A percentile compares a stretch with the other conserved stretches of the same genome.
Evolutionary conservation across 2,797 vertebrate species (phyloP).

Genomic region (Squalus acanthias): DNA sequence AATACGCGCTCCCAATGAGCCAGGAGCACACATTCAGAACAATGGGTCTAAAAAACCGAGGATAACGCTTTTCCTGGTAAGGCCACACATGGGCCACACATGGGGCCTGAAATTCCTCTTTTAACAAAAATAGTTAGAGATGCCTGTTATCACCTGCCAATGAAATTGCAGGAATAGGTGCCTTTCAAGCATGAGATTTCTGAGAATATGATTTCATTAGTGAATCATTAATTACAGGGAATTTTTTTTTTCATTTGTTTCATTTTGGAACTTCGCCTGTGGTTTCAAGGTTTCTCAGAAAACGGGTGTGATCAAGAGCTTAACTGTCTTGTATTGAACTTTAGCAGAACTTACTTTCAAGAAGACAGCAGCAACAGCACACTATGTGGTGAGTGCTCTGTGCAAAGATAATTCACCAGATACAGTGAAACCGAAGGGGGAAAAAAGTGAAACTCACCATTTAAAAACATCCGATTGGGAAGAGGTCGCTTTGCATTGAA

Average conservation of each 20-base stretch:
- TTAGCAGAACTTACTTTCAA: neutral
- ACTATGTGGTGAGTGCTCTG: neutral
- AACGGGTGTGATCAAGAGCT: neutral
- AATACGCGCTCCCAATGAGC: neutral
- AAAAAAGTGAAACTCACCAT: neutral
- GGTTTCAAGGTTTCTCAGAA: neutral
- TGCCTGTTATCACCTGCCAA: neutral
- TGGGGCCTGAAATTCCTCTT: neutral
- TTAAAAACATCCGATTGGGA: neutral
- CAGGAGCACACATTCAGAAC: neutral
- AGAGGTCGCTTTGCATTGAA: neutral
- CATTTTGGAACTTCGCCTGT: neutral
- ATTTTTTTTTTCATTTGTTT: neutral
- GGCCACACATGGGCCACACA: too few species aligned
- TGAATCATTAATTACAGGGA: neutral
- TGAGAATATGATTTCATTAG: neutral
- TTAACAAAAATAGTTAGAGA: neutral
- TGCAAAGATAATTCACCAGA: neutral
- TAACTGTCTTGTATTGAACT: neutral
- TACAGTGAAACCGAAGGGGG: neutral
- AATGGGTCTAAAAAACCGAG: neutral
- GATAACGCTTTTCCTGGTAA: neutral
- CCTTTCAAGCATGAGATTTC: neutral
- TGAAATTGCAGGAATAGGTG: neutral
- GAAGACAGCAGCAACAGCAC: neutral